Evolutionary conservation across 2,113 vertebrate genomes (phyloP).

Genomic region (Meles meles): DNA sequence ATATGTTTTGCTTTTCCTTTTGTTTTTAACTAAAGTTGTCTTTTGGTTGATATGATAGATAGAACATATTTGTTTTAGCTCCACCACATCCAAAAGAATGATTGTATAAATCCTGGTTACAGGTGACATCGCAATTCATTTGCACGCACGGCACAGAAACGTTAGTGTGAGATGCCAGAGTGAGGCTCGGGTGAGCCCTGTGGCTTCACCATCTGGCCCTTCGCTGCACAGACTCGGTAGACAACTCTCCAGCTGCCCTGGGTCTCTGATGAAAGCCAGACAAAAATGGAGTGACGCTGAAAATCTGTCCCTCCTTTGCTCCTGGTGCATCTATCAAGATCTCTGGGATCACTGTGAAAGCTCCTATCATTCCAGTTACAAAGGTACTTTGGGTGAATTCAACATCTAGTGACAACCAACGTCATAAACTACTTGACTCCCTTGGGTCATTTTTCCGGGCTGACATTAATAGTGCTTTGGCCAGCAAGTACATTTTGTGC

Average conservation of each 20-base stretch:
- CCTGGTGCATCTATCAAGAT: neutral
- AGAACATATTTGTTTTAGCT: neutral
- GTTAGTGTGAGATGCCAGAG: neutral
- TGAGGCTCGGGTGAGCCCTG: neutral
- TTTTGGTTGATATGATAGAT: neutral
- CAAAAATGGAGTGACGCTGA: neutral
- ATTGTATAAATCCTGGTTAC: neutral
- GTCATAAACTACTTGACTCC: slow-evolving; percentile 39
- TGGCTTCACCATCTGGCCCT: neutral
- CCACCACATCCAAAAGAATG: neutral
- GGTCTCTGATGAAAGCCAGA: slow-evolving; percentile 22
- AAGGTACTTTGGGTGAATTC: slow-evolving; percentile 29
- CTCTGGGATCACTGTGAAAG: neutral
- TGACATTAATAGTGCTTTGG: neutral
- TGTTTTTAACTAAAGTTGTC: neutral
- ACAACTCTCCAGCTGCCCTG: neutral
- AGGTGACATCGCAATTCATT: neutral
- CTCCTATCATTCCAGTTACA: slow-evolving; percentile 3
- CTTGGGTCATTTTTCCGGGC: neutral
- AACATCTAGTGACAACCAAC: slow-evolving; percentile 38
- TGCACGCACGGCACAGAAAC: neutral
- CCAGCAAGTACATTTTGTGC: neutral
- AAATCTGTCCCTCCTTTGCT: neutral
- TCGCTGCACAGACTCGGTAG: neutral
- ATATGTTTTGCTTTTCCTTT: slow-evolving; percentile 11